phyloP scores from a whole-genome alignment of 2,113 vertebrate genomes.

The Nettapus auritus region DNA sequence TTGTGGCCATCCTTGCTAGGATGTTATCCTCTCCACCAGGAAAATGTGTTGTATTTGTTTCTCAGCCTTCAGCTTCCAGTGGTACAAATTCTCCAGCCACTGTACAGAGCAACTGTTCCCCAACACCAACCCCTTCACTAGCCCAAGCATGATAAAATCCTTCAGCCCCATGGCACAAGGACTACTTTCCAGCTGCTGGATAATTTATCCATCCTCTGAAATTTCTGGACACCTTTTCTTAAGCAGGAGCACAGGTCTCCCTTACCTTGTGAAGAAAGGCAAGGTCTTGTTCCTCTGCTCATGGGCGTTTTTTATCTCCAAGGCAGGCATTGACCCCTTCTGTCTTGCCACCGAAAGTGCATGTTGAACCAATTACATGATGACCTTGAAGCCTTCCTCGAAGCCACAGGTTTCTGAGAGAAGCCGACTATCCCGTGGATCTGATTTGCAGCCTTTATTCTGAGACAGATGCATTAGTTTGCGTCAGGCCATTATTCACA shows the following conservation, averaged over 20 bases:
- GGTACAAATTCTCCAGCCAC: background rate
- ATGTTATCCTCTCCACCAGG: background rate
- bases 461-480: background rate
- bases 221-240: background rate
- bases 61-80: background rate
- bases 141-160: fast-evolving
- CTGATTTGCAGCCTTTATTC: background rate
- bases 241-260: too few relatives aligned
- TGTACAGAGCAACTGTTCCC: background rate
- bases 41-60: fast-evolving
- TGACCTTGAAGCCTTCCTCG: fast-evolving
- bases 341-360: background rate
- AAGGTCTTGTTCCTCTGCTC: fast-evolving
- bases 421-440: background rate
- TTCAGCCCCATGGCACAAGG: background rate
- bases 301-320: background rate
- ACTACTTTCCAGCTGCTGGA: background rate
- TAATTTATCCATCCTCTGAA: background rate
- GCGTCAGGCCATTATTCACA: background rate
- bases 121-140: background rate
- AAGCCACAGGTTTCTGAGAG: background rate
- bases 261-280: background rate
- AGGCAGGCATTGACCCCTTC: fast-evolving
- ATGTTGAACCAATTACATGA: background rate
- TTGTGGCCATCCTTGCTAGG: background rate